These are phyloP conservation scores for Scotopteryx bipunctaria DNA, from an alignment of 2,888 invertebrate species.

Conservation along the genomic window DNA sequence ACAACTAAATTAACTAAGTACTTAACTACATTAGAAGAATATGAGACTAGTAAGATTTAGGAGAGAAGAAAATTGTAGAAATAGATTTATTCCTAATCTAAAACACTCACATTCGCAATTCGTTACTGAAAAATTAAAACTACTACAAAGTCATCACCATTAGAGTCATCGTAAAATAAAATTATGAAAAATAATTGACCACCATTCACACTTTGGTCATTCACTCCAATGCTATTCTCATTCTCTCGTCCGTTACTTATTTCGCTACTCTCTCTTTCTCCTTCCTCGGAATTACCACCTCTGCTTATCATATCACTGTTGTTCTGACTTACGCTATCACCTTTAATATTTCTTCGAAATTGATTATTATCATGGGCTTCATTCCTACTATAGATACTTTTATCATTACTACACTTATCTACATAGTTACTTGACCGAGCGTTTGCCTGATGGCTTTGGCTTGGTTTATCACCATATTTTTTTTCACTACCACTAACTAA, in stretches of 20 bases:
- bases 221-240: slow-evolving; percentile 42
- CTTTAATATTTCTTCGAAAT: slow-evolving; percentile 26
- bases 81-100: slow-evolving; percentile 29
- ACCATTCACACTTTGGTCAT: slow-evolving; percentile 51
- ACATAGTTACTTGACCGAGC: slow-evolving; percentile 13
- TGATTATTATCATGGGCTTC: slow-evolving; percentile 18
- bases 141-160: slow-evolving; percentile 48
- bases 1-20: slow-evolving; percentile 6
- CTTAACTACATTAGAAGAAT: slow-evolving; percentile 25
- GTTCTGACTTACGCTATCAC: slow-evolving; percentile 17
- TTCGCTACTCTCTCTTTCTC: slow-evolving; percentile 50
- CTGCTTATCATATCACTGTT: slow-evolving; percentile 33
- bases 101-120: slow-evolving; percentile 27
- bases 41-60: slow-evolving; percentile 36
- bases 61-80: slow-evolving; percentile 31
- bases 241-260: slow-evolving; percentile 63
- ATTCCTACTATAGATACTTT: slow-evolving; percentile 15
- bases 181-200: slow-evolving; percentile 72
- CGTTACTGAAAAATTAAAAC: slow-evolving; percentile 53
- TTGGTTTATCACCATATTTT: slow-evolving; percentile 26
- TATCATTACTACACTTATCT: slow-evolving; percentile 27
- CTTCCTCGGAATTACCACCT: slow-evolving; percentile 35
- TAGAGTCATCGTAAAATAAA: slow-evolving; percentile 54
- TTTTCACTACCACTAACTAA: slow-evolving; percentile 33
- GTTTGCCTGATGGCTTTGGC: slow-evolving; percentile 22